phyloP scores from a whole-genome alignment of 2,113 vertebrate species.

The Dipodomys spectabilis region DNA sequence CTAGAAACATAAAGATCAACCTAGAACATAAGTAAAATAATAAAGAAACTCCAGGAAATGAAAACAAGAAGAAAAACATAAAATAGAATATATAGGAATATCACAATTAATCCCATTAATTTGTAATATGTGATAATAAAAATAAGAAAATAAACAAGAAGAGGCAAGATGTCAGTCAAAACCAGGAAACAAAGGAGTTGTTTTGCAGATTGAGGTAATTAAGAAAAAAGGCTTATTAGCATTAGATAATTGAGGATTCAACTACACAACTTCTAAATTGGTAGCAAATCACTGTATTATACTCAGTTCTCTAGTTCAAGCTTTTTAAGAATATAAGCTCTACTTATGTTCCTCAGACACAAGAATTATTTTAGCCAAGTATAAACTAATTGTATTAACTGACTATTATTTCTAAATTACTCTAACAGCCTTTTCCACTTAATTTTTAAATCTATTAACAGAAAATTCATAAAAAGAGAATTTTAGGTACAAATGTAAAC shows the following conservation, averaged over 20 bases:
- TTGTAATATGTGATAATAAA: not conserved
- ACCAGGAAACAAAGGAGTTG: not conserved
- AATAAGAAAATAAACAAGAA: not conserved
- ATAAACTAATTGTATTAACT: conserved; percentile 36
- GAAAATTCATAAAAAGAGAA: conserved; percentile 25
- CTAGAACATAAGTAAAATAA: not conserved
- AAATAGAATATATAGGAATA: not conserved
- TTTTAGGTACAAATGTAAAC: conserved; percentile 38
- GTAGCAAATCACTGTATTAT: not conserved
- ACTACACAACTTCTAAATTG: conserved; percentile 7
- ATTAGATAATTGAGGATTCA: not conserved
- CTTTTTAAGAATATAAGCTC: conserved; percentile 36
- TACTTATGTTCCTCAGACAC: conserved; percentile 8
- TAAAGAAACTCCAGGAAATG: no score
- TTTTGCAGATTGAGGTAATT: not conserved
- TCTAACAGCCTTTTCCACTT: not conserved
- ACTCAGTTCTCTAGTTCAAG: not conserved
- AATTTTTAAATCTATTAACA: conserved; percentile 30
- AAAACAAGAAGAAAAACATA: not conserved
- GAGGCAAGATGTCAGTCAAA: not conserved
- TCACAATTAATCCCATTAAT: not conserved
- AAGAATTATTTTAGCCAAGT: conserved; percentile 50
- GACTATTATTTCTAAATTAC: conserved; percentile 26
- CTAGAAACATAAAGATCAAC: not conserved
- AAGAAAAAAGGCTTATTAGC: conserved; percentile 15